Evolutionary conservation across 64 coral and sea anemone genomes (phyloP), one percentile per base, ranked within the genome.

Genomic region (Dendronephthya gigantea): DNA sequence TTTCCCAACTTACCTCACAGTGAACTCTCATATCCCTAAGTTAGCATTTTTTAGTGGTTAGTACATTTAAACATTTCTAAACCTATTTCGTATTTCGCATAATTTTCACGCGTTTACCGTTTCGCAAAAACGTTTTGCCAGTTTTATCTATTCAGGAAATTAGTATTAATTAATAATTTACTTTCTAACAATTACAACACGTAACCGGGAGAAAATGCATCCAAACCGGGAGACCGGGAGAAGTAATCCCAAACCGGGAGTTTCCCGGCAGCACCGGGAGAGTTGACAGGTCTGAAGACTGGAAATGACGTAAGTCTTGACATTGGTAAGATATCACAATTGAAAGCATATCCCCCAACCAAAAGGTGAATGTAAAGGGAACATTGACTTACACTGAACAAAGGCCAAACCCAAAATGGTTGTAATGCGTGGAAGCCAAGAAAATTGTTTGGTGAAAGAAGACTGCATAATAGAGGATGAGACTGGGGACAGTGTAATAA

Each of bases 391-490:
- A 74, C n/a, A 66, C 59, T 33, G 29, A 25, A 87, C 32, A 87
- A n/a, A n/a, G n/a, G n/a, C n/a, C 56, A 66, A 68, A 35, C 38
- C 40, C 40, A 87, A 87, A 66, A 28, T 74, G 59, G 68, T 81
- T 33, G 39, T 45, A 40, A 35, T 74, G 1, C 32, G 40, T 23
- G 66, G 66, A 58, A 76, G 19, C 30, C 86, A 87, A 39, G 68
- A 87, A 48, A 33, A 31, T 68, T 27, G 7, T 32, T 49, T 49
- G 27, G 68, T 81, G 48, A 87, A 87, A 72, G 83, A 84, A 84
- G 85, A 87, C 68, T 87, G 68, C 34, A 27, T 87, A 15, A 87
- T 87, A 13, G 86, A 87, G 75, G 86, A 87, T 35, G 48, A 40
- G 37, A 49, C 41, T 49, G 68, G 68, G 27, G 33, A 65, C 17